Evolutionary conservation across 2,113 vertebrate species (phyloP).

Genomic region (Hippocampus mohnikei): DNA sequence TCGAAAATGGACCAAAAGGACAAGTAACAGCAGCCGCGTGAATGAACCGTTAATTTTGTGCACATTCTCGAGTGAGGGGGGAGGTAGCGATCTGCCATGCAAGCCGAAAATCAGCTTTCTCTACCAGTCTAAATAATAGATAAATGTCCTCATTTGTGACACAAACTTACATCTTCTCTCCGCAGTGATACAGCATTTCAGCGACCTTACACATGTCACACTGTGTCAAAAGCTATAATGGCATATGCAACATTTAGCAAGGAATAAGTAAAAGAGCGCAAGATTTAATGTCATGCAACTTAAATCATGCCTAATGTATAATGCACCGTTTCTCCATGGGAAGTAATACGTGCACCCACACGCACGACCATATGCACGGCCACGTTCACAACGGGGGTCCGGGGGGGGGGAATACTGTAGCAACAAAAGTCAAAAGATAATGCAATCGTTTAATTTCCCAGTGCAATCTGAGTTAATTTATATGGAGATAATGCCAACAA

Average conservation of each 20-base stretch:
- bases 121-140: slow-evolving; percentile 42
- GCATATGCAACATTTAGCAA: slow-evolving; percentile 48
- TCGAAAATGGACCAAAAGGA: not conserved
- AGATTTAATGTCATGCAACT: slow-evolving; percentile 37
- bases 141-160: slow-evolving; percentile 43
- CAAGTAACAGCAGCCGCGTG: too few relatives aligned
- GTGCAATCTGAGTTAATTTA: slow-evolving; percentile 32
- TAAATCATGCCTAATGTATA: slow-evolving; percentile 8
- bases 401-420: too few relatives aligned
- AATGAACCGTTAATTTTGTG: not conserved
- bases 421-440: not conserved
- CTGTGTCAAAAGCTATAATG: slow-evolving; percentile 21
- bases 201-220: slow-evolving; percentile 21
- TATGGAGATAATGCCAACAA: slow-evolving; percentile 51
- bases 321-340: slow-evolving; percentile 3
- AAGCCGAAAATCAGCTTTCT: slow-evolving; percentile 13
- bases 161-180: slow-evolving; percentile 37
- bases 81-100: not conserved
- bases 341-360: not conserved
- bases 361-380: too few relatives aligned
- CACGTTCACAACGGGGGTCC: too few relatives aligned
- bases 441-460: not conserved
- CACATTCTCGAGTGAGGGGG: not conserved
- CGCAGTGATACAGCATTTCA: slow-evolving; percentile 19
- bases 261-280: slow-evolving; percentile 33